Conservation (phyloP, 2,797 vertebrate species). For the Streptopelia turtur region DNA sequence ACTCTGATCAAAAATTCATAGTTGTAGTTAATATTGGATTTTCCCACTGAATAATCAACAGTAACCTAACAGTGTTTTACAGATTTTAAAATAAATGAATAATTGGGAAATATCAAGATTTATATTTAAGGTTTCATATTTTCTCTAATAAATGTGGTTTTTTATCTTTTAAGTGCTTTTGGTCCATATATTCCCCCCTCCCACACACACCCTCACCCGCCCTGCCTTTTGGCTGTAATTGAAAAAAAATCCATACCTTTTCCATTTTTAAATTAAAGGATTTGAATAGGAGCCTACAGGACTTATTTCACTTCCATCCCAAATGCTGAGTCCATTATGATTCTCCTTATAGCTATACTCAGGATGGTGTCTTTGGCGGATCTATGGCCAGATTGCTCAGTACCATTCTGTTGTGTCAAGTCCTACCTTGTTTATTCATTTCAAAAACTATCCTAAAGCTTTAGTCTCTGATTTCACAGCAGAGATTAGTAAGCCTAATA, state of each 20-base stretch:
- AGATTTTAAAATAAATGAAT: background rate
- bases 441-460: background rate
- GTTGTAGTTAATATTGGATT: background rate
- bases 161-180: background rate
- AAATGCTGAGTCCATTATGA: fast-evolving
- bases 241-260: background rate
- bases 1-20: background rate
- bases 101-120: background rate
- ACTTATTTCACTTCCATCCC: background rate
- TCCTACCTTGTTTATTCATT: background rate
- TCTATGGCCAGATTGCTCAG: background rate
- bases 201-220: too few species aligned
- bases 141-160: background rate
- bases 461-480: background rate
- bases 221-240: background rate
- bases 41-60: background rate
- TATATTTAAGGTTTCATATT: background rate
- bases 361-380: fast-evolving
- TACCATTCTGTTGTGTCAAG: background rate
- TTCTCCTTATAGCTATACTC: background rate
- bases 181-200: too few species aligned
- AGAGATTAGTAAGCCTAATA: background rate
- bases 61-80: background rate
- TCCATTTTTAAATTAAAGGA: background rate
- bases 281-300: background rate